Evolutionary conservation across 2,113 vertebrate species (phyloP).

Genomic region (Lampris megalopsis): DNA sequence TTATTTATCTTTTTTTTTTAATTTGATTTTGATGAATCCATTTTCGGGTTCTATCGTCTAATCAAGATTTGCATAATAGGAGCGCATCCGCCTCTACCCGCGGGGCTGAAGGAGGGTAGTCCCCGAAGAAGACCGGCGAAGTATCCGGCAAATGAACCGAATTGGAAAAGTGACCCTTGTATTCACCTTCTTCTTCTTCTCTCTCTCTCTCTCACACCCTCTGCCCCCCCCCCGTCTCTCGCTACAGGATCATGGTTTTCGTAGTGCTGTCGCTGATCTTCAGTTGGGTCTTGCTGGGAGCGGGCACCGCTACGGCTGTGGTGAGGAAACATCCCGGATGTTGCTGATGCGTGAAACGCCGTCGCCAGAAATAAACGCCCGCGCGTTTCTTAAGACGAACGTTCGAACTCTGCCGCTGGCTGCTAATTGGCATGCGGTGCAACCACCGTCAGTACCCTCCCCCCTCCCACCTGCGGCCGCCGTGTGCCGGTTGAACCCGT

Average conservation of each 20-base stretch:
- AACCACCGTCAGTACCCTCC: too few species aligned
- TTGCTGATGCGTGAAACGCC: neutral
- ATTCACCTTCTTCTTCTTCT: conserved; percentile 42
- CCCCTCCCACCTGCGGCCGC: too few species aligned
- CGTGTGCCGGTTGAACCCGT: too few species aligned
- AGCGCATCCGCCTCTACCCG: conserved; percentile 21
- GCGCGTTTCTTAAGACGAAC: too few species aligned
- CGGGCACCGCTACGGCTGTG: conserved; percentile 84
- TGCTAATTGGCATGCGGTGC: too few species aligned
- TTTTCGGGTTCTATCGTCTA: conserved; percentile 2
- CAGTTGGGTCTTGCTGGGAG: conserved; percentile 92
- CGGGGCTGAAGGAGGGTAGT: conserved; percentile 23
- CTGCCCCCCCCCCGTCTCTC: conserved; percentile 23
- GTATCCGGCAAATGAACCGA: conserved; percentile 46
- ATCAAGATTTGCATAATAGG: conserved; percentile 19
- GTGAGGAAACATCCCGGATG: conserved; percentile 79
- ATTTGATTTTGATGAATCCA: neutral
- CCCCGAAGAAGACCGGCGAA: conserved; percentile 21
- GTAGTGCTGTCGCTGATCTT: conserved; percentile 86
- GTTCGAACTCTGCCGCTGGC: too few species aligned
- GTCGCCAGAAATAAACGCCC: too few species aligned
- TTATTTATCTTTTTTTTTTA: too few species aligned
- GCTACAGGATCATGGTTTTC: conserved; percentile 87
- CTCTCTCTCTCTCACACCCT: neutral
- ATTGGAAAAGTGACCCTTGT: conserved; percentile 27